Evolutionary conservation across 1,140 invertebrate species (phyloP).

Genomic region (Dolichoris vasculosae): DNA sequence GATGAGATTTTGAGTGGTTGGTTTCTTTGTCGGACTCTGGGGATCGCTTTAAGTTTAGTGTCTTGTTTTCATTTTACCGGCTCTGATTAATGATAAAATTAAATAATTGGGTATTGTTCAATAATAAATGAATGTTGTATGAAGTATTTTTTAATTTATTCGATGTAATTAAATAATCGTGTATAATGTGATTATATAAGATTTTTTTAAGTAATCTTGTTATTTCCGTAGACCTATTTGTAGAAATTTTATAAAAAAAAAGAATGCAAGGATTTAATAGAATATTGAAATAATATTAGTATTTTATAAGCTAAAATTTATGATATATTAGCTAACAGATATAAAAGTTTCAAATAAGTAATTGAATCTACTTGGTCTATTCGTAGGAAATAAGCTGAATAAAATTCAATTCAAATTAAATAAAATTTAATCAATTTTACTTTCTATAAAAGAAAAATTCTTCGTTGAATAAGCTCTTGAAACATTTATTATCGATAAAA

Average conservation of each 20-base stretch:
- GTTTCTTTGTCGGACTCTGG: slow-evolving; percentile 15
- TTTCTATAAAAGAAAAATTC: too few relatives aligned
- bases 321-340: background rate
- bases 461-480: too few relatives aligned
- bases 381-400: too few relatives aligned
- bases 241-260: too few relatives aligned
- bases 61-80: background rate
- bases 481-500: too few relatives aligned
- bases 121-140: too few relatives aligned
- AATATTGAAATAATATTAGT: background rate
- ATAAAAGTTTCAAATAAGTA: background rate
- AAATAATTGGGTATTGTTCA: too few relatives aligned
- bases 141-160: too few relatives aligned
- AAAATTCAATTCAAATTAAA: too few relatives aligned
- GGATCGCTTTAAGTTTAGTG: slow-evolving; percentile 8
- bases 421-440: too few relatives aligned
- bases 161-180: background rate
- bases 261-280: background rate
- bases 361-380: too few relatives aligned
- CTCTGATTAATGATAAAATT: background rate
- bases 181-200: too few relatives aligned
- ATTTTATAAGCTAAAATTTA: background rate
- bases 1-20: slow-evolving; percentile 22
- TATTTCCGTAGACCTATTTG: background rate
- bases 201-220: background rate